These are phyloP conservation scores for Drosophila santomea DNA, from an alignment of 1,140 invertebrate species.

Conservation along the genomic window DNA sequence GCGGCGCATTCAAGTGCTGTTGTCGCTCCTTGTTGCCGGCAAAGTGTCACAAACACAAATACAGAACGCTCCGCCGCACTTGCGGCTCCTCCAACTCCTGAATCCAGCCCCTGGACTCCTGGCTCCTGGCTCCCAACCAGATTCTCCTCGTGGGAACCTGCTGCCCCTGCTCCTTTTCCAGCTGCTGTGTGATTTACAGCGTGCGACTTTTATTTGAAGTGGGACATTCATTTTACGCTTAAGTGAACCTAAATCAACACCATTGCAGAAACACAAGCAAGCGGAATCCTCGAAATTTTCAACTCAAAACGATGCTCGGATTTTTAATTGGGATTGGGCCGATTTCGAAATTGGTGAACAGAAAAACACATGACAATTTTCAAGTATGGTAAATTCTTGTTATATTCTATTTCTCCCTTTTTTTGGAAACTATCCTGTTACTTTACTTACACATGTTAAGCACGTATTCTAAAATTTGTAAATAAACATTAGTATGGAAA, in stretches of 20 bases:
- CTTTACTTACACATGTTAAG: too few species aligned
- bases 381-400: too few species aligned
- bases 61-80: conserved; percentile 56
- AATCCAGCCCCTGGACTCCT: background rate
- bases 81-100: conserved; percentile 25
- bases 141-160: background rate
- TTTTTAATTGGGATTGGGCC: conserved; percentile 26
- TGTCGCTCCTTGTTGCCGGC: conserved; percentile 62
- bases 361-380: background rate
- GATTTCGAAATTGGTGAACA: background rate
- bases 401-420: too few species aligned
- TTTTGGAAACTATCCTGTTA: too few species aligned
- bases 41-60: conserved; percentile 78
- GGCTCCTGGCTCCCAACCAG: background rate
- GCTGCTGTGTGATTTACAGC: conserved; percentile 77
- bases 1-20: conserved; percentile 72
- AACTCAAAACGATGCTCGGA: conserved; percentile 7
- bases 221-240: conserved; percentile 83
- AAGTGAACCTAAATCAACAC: conserved; percentile 83
- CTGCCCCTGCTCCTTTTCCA: conserved; percentile 11
- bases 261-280: conserved; percentile 38
- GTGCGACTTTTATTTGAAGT: conserved; percentile 82
- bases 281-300: conserved; percentile 14
- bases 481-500: too few species aligned
- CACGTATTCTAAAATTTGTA: too few species aligned